Conservation (phyloP, 1,140 invertebrate genomes). For the Octopus sinensis region DNA sequence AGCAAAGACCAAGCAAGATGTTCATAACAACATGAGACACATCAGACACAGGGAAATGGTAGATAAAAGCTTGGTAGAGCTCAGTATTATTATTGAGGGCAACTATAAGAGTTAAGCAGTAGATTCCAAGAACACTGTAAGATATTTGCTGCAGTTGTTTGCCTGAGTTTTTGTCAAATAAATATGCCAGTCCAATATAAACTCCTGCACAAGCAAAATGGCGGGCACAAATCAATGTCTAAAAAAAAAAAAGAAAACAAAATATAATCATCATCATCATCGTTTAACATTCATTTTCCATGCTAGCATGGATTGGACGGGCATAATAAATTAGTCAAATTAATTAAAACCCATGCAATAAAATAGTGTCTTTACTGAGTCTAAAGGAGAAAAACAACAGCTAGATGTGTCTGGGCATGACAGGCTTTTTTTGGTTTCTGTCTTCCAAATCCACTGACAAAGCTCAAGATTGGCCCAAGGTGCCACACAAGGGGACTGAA, state of each 20-base stretch:
- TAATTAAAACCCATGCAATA: not conserved
- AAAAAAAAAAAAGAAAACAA: conserved; percentile 16
- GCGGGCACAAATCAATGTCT: conserved; percentile 33
- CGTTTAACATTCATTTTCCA: too few relatives aligned
- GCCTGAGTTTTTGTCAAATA: conserved; percentile 26
- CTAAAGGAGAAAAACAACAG: too few relatives aligned
- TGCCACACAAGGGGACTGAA: too few relatives aligned
- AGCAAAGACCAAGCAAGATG: conserved; percentile 32
- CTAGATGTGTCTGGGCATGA: too few relatives aligned
- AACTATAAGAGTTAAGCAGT: conserved; percentile 32
- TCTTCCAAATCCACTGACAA: too few relatives aligned
- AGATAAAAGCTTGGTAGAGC: conserved; percentile 33
- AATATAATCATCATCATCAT: not conserved
- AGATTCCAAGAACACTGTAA: conserved; percentile 41
- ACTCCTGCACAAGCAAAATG: conserved; percentile 39
- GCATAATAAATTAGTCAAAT: not conserved
- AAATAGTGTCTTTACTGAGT: too few relatives aligned
- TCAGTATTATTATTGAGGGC: conserved; percentile 35
- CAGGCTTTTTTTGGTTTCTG: too few relatives aligned
- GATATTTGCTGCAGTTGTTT: conserved; percentile 33
- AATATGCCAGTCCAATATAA: conserved; percentile 36
- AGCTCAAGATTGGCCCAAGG: too few relatives aligned
- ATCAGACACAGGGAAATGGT: conserved; percentile 38
- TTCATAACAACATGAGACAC: conserved; percentile 38
- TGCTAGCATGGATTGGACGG: too few relatives aligned